Conservation (phyloP, 2,888 invertebrate species). For the Troides aeacus region DNA sequence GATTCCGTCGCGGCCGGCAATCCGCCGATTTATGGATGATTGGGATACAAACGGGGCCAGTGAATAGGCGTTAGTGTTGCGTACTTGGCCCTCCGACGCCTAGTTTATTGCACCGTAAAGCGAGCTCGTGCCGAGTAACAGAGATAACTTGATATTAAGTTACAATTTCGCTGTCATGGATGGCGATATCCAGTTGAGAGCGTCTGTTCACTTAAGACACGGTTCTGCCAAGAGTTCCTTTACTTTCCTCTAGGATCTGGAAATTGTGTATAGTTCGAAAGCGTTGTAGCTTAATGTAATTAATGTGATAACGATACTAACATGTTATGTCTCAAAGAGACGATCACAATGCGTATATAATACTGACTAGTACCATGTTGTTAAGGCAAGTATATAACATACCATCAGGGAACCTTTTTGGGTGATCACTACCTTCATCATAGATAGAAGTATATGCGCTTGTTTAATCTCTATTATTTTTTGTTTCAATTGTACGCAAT, state of each 20-base stretch:
- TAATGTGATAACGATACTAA: too few relatives aligned
- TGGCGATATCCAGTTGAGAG: constrained; percentile 3
- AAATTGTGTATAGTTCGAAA: background rate
- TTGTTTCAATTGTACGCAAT: background rate
- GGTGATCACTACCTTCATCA: background rate
- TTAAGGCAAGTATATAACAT: too few relatives aligned
- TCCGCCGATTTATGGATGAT: constrained; percentile 61
- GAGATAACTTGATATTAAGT: constrained; percentile 69
- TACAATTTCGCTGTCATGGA: constrained; percentile 52
- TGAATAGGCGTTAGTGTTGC: constrained; percentile 62
- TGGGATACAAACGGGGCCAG: constrained; percentile 55
- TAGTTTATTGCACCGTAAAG: constrained; percentile 71
- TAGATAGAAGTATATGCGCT: background rate
- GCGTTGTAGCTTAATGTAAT: too few relatives aligned
- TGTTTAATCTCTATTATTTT: background rate
- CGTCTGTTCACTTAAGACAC: constrained; percentile 1
- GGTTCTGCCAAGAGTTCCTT: background rate
- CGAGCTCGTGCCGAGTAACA: constrained; percentile 62
- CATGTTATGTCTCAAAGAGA: too few relatives aligned
- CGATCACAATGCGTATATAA: too few relatives aligned
- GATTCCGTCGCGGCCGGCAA: constrained; percentile 44
- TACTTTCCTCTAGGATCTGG: background rate
- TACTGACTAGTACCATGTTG: too few relatives aligned
- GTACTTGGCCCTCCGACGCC: constrained; percentile 58
- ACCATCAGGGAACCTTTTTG: background rate